Base-by-base conservation (phyloP, 2,888 invertebrate species). In the Quadroppia sp. region DNA sequence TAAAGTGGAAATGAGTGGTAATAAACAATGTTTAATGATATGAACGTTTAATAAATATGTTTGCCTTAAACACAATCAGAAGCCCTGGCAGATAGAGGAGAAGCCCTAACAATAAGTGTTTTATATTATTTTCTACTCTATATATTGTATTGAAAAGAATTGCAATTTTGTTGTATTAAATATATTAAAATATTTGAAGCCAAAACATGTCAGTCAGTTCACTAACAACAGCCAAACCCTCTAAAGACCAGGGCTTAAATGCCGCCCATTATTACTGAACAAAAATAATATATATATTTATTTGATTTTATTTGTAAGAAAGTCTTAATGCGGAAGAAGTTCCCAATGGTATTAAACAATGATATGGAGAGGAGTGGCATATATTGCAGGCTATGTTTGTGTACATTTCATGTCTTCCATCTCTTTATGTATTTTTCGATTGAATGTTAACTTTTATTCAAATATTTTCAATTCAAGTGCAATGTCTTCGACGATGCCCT, bases 391-490 rank as follows among this genome's bases (percentile, higher is more conserved):
- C 13, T 25, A 13, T 56, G 56, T 56, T 56, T 56, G 17, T 28
- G 28, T 28, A 1, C 56, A 28, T 23, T 28, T 56, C 56, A 56
- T 56, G 30, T 56, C 56, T 53, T 53, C 25, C 61, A 36, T 17
- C 6, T 20, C 2, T 53, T 40, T 20, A 17, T 40, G 36, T 20
- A 40, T 32, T 64, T 64, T n/a, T 64, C 64, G 64, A 64, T 40
- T 40, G 13, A 64, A 30, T 56, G 28, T 56, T 15, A 2, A 28
- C 56, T 32, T 20, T 40, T 64, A 64, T 64, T 64, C 40, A 64
- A 64, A 64, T 64, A 64, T 64, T 64, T n/a, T 64, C 36, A 64
- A 23, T 40, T 36, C 36, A 64, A 40, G 64, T 36, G 64, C 64
- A 64, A 40, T 64, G 64, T 40, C 64, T 64, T 64, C 64, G 40